Evolutionary conservation across 2,797 vertebrate species (phyloP).

Genomic region (Sebastes umbrosus): DNA sequence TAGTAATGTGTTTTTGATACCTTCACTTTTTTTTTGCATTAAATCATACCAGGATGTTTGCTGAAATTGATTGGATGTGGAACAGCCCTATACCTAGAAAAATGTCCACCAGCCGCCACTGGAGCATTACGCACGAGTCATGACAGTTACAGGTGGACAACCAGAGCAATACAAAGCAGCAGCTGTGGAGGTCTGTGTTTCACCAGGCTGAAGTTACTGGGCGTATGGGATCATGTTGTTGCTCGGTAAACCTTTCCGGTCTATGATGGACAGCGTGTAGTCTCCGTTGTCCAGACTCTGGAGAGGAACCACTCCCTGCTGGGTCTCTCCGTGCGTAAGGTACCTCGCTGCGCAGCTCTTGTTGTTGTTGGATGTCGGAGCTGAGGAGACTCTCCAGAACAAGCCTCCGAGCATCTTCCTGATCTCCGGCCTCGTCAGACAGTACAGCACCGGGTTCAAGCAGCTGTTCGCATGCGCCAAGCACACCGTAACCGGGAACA

Average conservation of each 20-base stretch:
- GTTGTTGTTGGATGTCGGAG: constrained; percentile 46
- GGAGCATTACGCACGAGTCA: constrained; percentile 11
- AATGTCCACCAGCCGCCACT: no score
- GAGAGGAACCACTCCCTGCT: constrained; percentile 58
- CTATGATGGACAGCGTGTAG: constrained; percentile 58
- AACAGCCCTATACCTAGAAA: no score
- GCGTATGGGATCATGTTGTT: constrained; percentile 22
- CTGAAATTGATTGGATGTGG: no score
- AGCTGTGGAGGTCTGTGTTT: neutral
- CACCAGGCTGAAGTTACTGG: neutral
- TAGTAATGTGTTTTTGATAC: no score
- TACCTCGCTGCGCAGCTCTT: constrained; percentile 50
- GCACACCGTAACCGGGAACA: constrained; percentile 85
- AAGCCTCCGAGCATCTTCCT: constrained; percentile 79
- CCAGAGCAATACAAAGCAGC: neutral
- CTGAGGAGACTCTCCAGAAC: constrained; percentile 76
- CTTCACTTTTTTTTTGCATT: no score
- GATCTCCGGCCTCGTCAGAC: constrained; percentile 84
- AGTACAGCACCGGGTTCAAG: constrained; percentile 85
- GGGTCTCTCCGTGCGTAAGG: constrained; percentile 62
- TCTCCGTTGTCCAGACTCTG: constrained; percentile 64
- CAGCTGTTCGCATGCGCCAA: constrained; percentile 86
- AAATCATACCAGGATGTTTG: no score
- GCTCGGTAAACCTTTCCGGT: constrained; percentile 47
- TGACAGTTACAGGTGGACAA: neutral